These are phyloP conservation scores for Netelia virgata DNA, from an alignment of 2,888 invertebrate species.

Conservation along the genomic window DNA sequence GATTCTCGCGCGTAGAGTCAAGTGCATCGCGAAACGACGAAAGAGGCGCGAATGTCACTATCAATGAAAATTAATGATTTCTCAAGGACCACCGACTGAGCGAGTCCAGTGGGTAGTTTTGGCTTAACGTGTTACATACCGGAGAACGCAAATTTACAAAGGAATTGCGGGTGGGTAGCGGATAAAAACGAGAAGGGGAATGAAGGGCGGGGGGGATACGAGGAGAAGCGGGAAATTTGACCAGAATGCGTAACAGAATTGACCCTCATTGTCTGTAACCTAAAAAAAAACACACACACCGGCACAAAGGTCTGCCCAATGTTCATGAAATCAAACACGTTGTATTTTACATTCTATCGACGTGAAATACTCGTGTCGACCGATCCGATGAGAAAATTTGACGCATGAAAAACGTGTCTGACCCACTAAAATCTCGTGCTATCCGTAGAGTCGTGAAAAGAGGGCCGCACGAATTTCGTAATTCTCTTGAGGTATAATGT, in stretches of 20 bases:
- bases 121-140: background rate
- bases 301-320: too few species aligned
- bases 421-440: background rate
- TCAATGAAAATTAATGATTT: constrained; percentile 67
- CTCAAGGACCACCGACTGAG: constrained; percentile 58
- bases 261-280: constrained; percentile 5
- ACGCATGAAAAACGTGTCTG: too few species aligned
- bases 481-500: constrained; percentile 12
- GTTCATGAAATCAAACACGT: too few species aligned
- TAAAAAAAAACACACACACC: background rate
- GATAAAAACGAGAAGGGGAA: constrained; percentile 14
- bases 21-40: constrained; percentile 9
- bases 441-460: too few species aligned
- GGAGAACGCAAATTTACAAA: constrained; percentile 35
- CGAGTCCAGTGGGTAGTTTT: background rate
- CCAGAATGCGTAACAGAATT: background rate
- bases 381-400: too few species aligned
- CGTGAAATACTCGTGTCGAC: too few species aligned
- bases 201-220: constrained; percentile 1
- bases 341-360: too few species aligned
- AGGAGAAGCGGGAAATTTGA: constrained; percentile 37
- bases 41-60: constrained; percentile 62
- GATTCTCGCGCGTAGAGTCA: constrained; percentile 15
- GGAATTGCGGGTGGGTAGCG: constrained; percentile 57
- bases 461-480: constrained; percentile 50